These are phyloP conservation scores for Hemicordylus capensis DNA, from an alignment of 2,113 vertebrate genomes.

Conservation along the genomic window DNA sequence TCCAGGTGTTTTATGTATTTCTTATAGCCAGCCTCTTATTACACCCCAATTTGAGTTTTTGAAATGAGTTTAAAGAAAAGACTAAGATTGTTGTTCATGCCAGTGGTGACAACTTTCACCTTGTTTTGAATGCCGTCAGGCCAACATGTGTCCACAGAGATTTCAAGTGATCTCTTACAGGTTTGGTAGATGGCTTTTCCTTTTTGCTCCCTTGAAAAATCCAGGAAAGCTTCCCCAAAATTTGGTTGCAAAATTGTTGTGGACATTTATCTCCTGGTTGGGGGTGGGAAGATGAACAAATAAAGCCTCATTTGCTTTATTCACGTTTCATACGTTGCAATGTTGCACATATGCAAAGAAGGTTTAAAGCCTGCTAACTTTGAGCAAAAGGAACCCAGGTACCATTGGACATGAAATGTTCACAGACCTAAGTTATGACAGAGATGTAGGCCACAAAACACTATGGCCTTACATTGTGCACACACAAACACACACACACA, in stretches of 20 bases:
- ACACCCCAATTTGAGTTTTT: neutral
- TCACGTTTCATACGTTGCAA: neutral
- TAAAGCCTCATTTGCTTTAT: neutral
- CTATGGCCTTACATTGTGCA: neutral
- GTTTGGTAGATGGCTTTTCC: neutral
- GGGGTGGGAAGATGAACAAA: neutral
- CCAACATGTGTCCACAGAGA: neutral
- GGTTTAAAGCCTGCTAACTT: neutral
- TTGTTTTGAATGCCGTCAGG: no score
- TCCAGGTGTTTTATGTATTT: neutral
- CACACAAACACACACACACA: no score
- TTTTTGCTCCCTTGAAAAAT: neutral
- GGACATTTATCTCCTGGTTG: neutral
- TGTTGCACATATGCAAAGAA: neutral
- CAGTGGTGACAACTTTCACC: neutral
- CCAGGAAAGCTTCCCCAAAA: neutral
- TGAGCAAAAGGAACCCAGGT: neutral
- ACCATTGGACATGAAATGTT: neutral
- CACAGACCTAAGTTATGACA: neutral
- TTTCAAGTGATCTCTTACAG: neutral
- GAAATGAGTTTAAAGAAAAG: neutral
- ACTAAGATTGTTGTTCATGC: neutral
- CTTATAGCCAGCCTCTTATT: neutral
- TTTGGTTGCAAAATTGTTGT: neutral
- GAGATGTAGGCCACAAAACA: neutral